Evolutionary conservation across 2,888 invertebrate genomes (phyloP).

Genomic region (Aleiodes testaceus): DNA sequence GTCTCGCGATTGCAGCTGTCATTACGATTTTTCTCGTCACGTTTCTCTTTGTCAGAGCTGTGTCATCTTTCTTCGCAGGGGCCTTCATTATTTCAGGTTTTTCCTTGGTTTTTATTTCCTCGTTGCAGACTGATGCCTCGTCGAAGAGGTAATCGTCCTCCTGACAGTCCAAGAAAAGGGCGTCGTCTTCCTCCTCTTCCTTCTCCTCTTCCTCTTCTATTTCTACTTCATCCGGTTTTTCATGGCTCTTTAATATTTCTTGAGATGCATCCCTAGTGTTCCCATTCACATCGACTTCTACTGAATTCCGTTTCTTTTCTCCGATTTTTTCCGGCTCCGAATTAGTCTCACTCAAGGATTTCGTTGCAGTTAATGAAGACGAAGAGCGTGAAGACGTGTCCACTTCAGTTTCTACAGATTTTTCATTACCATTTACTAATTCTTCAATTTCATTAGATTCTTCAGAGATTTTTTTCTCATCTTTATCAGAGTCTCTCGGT

Average conservation of each 20-base stretch:
- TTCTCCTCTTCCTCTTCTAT: not conserved
- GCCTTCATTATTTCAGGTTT: not conserved
- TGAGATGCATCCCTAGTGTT: constrained; percentile 1
- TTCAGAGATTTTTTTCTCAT: not conserved
- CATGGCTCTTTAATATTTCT: not conserved
- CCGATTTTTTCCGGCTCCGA: not conserved
- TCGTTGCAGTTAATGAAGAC: not conserved
- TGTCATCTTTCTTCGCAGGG: not conserved
- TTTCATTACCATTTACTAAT: too few relatives aligned
- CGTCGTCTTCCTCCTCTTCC: constrained; percentile 8
- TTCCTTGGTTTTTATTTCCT: constrained; percentile 1
- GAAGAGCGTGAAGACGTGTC: constrained; percentile 32
- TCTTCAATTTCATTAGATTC: not conserved
- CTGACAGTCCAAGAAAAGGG: not conserved
- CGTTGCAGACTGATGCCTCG: not conserved
- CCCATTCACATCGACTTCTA: not conserved
- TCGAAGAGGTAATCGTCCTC: constrained; percentile 19
- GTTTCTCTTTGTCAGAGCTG: not conserved
- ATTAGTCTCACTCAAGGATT: not conserved
- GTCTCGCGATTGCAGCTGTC: too few relatives aligned
- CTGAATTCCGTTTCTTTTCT: not conserved
- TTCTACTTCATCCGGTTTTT: not conserved
- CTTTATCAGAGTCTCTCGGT: not conserved
- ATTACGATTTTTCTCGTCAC: constrained; percentile 48
- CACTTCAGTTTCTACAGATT: not conserved